These are phyloP conservation scores for Monoplex corrugatus DNA, from an alignment of 2,888 invertebrate species.

Conservation along the genomic window DNA sequence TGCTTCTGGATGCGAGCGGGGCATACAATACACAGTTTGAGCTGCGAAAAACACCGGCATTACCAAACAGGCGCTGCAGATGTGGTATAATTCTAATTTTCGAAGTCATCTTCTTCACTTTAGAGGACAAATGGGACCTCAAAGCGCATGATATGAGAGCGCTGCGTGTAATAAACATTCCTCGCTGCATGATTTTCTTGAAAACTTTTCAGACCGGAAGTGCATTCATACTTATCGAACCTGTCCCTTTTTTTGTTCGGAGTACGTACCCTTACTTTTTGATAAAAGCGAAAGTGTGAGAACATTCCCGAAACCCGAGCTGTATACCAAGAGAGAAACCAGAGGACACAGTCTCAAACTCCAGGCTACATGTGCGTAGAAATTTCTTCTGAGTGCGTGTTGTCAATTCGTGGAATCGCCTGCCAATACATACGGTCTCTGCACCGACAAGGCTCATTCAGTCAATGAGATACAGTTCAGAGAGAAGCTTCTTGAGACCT, in stretches of 20 bases:
- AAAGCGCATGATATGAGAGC: slow-evolving; percentile 39
- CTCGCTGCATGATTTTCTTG: slow-evolving; percentile 44
- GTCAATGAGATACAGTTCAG: no score
- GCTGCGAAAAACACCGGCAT: not conserved
- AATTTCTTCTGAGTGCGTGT: not conserved
- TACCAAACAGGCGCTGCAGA: not conserved
- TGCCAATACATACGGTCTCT: no score
- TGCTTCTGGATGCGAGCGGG: slow-evolving; percentile 12
- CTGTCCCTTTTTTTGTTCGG: not conserved
- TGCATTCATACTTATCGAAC: not conserved
- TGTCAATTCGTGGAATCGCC: no score
- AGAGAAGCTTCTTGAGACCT: no score
- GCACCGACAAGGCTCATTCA: no score
- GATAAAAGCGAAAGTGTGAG: not conserved
- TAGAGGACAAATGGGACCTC: slow-evolving; percentile 39
- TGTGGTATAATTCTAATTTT: slow-evolving; percentile 15
- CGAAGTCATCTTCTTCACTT: slow-evolving; percentile 40
- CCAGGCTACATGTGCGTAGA: not conserved
- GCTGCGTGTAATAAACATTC: slow-evolving; percentile 27
- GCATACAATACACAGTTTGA: not conserved
- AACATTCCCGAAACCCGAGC: not conserved
- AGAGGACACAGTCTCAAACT: not conserved
- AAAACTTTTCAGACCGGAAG: slow-evolving; percentile 18
- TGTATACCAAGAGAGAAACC: not conserved
- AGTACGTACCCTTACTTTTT: not conserved